Conservation (phyloP, 1,140 invertebrate species). For the Papilio polytes region DNA sequence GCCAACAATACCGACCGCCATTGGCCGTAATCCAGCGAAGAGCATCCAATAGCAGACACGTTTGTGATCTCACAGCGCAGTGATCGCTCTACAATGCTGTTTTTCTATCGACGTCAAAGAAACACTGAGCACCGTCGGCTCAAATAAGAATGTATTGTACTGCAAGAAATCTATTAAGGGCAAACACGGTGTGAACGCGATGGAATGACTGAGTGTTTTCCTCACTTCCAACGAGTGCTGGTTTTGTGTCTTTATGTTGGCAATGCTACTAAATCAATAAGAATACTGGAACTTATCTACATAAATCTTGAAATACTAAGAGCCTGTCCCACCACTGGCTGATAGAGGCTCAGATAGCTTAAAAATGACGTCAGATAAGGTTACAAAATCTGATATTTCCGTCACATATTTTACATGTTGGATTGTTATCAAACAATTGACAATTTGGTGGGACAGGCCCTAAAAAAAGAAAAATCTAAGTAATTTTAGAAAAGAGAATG, state of each 20-base stretch:
- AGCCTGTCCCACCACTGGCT: too few relatives aligned
- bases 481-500: too few relatives aligned
- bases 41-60: constrained; percentile 67
- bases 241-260: constrained; percentile 58
- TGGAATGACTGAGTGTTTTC: constrained; percentile 66
- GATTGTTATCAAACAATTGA: too few relatives aligned
- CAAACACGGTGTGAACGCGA: constrained; percentile 59
- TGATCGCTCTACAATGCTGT: constrained; percentile 55
- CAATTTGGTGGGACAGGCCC: too few relatives aligned
- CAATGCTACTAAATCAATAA: constrained; percentile 54
- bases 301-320: constrained; percentile 47
- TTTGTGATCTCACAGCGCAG: constrained; percentile 65
- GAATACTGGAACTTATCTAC: neutral
- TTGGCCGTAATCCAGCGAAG: constrained; percentile 63
- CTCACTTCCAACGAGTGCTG: constrained; percentile 55
- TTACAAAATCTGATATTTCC: too few relatives aligned
- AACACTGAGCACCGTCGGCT: constrained; percentile 53
- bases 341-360: too few relatives aligned
- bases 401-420: too few relatives aligned
- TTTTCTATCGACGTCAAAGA: constrained; percentile 58
- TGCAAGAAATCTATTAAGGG: constrained; percentile 71
- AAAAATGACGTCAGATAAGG: too few relatives aligned
- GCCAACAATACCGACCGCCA: constrained; percentile 54
- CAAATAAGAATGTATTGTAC: constrained; percentile 68
- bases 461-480: too few relatives aligned